Evolutionary conservation across 2,888 invertebrate species (phyloP), one percentile per base, ranked within the genome.

Genomic region (Ornithoptera priamus): DNA sequence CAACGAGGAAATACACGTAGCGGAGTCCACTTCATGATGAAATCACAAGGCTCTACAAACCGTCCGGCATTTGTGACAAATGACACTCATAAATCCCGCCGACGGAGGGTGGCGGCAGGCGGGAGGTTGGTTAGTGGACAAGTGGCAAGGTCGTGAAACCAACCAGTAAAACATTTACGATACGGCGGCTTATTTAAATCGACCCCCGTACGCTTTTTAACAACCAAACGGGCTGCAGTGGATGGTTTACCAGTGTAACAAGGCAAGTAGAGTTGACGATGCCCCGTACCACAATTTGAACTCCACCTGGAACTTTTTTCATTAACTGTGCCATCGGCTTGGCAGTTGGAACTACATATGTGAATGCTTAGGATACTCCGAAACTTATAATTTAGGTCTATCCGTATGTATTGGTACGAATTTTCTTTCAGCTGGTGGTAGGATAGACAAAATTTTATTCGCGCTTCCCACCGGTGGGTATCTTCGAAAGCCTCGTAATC

Each of bases 141-240:
- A n/a, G 56, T n/a, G 18, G 20, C 56, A n/a, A 4, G 46, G 2
- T 12, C 46, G 12, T 46, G 15, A 58, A 65, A 65, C 24, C 5
- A 0, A 46, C 17, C 1, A 46, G 42, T 65, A 46, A 59, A 65
- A 59, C 59, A 59, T 65, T 65, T 59, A 59, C 65, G 46, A 46
- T 15, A 46, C 65, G 59, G 22, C 56, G 59, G 22, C 20, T 46
- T 30, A 59, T 59, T 65, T 59, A 65, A 65, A 59, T 36, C 39
- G 20, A 39, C 65, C 30, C 30, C 6, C 36, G 36, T 8, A 24
- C 10, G 58, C 46, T 65, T 46, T 65, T 59, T 46, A 59, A 65
- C 57, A 57, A 59, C 58, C 59, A 36, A 59, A 57, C 30, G 42
- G 18, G 56, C n/a, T 6, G 0, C n/a, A 56, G n/a, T 56, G 20